These are phyloP conservation scores for Ariolimax columbianus DNA, from an alignment of 2,888 invertebrate species.

Conservation along the genomic window DNA sequence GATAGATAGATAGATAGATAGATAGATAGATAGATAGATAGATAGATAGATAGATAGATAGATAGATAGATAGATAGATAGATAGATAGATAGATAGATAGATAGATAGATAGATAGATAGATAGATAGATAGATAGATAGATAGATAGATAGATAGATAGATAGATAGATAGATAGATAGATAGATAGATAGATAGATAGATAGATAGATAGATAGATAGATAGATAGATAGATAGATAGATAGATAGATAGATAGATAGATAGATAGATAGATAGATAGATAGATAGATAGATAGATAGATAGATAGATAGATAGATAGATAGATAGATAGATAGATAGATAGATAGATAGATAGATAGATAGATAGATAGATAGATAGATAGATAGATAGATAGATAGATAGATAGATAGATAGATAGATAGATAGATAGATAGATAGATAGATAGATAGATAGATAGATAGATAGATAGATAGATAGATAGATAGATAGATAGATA, in stretches of 20 bases:
- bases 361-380: constrained; percentile 6
- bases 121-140: constrained; percentile 5
- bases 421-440: too few relatives aligned
- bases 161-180: constrained; percentile 7
- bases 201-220: neutral
- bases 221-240: constrained; percentile 6
- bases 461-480: too few relatives aligned
- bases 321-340: constrained; percentile 6
- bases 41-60: constrained; percentile 28
- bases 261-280: constrained; percentile 18
- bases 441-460: too few relatives aligned
- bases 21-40: constrained; percentile 35
- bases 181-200: neutral
- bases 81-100: constrained; percentile 6
- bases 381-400: constrained; percentile 6
- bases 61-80: constrained; percentile 18
- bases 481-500: too few relatives aligned
- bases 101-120: constrained; percentile 5
- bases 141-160: neutral
- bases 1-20: constrained; percentile 25
- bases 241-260: constrained; percentile 12
- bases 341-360: constrained; percentile 8
- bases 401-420: constrained; percentile 12
- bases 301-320: constrained; percentile 14
- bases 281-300: constrained; percentile 14